phyloP scores from a whole-genome alignment of 1,140 invertebrate genomes.

The Drosophila sucinea region DNA sequence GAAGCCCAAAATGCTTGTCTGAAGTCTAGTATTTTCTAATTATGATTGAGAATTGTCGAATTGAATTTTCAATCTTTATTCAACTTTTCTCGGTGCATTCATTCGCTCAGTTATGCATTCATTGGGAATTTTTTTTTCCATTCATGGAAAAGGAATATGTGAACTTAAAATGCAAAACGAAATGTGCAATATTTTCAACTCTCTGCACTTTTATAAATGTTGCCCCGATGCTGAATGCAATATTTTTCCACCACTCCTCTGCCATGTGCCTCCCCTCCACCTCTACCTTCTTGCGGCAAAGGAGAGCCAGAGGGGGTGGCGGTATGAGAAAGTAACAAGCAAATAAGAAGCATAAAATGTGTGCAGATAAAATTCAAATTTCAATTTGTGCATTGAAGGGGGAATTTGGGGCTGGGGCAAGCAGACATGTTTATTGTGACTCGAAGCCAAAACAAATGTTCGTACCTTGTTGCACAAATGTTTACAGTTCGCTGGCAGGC shows the following conservation, averaged over 20 bases:
- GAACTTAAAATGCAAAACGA: conserved; percentile 62
- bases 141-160: conserved; percentile 35
- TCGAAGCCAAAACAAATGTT: conserved; percentile 77
- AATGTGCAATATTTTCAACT: conserved; percentile 70
- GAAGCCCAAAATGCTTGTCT: too few species aligned
- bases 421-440: conserved; percentile 67
- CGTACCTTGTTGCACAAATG: conserved; percentile 75
- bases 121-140: conserved; percentile 39
- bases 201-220: conserved; percentile 54
- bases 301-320: too few species aligned
- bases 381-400: conserved; percentile 64
- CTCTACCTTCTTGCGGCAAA: too few species aligned
- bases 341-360: conserved; percentile 75
- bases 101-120: conserved; percentile 62
- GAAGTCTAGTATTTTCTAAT: neutral
- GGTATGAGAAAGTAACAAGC: conserved; percentile 36
- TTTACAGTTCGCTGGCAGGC: conserved; percentile 65
- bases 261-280: neutral
- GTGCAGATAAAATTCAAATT: conserved; percentile 76
- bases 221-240: conserved; percentile 50
- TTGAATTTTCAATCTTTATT: neutral
- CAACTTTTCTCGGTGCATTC: conserved; percentile 40
- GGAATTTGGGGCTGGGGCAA: conserved; percentile 10
- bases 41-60: neutral
- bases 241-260: neutral